Base-by-base conservation (phyloP, 2,888 invertebrate species). In the Chrysolina haemoptera region DNA sequence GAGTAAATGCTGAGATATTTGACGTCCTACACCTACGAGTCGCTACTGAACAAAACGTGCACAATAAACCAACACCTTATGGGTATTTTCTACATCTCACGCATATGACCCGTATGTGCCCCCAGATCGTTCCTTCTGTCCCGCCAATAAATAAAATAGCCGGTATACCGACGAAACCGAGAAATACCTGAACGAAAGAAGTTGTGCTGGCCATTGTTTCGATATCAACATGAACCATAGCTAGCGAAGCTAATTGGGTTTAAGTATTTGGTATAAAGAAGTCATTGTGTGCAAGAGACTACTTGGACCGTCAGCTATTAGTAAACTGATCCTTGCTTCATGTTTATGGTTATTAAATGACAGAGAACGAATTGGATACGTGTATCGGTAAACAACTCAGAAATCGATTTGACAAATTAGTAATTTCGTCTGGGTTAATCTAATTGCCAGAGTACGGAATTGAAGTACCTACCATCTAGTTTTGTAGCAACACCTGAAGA, bases 31-130 rank as follows among this genome's bases (percentile, higher is more conserved):
- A 11, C 53, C 53, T 11, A 53, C 20, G 5, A 11, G 18, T 16
- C 0, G 16, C 16, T 53, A 18, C 53, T 20, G 20, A 1, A 53
- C 20, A 53, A 20, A 53, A 64, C 64, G 70, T 64, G 70, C 41
- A 14, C 46, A 53, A 64, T 71, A 71, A 66, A 71, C 65, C 40
- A 71, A 71, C 70, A 71, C 70, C 65, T 65, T 18, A 16, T 43
- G n/a, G 53, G 65, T 53, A 71, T 55, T 65, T 46, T 65, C 35
- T 59, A 18, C 55, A 27, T 35, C 46, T 65, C 43, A 43, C 46
- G 65, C 70, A 65, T 65, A 9, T 70, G 65, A 71, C 70, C 70
- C 59, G 59, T 55, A 71, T 71, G 65, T 50, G 46, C 53, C 65
- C 55, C 55, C 65, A 50, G 50, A 63, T 64, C 70, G 63, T 63